phyloP scores from a whole-genome alignment of 2,113 vertebrate species.

The Rhombomys opimus region DNA sequence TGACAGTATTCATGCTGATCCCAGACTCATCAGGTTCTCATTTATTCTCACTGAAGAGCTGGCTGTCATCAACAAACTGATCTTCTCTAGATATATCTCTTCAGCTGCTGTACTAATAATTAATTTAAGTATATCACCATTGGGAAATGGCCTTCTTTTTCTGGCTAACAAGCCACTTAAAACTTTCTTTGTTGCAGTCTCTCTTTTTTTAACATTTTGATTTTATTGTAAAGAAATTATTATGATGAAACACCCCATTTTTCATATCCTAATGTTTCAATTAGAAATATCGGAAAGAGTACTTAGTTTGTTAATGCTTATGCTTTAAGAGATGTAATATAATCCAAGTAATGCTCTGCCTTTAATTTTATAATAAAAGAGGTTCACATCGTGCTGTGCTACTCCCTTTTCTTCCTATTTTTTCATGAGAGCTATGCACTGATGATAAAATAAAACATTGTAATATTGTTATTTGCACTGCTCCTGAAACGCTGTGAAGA shows the following conservation, averaged over 20 bases:
- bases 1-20: background rate
- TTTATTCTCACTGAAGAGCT: background rate
- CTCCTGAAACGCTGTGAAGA: background rate
- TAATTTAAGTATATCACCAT: background rate
- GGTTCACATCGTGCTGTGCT: background rate
- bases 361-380: background rate
- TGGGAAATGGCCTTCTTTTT: background rate
- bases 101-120: background rate
- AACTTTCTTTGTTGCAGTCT: background rate
- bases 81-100: background rate
- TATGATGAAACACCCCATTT: background rate
- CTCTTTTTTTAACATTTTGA: background rate
- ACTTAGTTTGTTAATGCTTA: background rate
- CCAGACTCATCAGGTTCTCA: background rate
- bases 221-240: constrained; percentile 35
- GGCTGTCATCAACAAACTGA: background rate
- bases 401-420: background rate
- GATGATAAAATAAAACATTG: background rate
- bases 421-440: background rate
- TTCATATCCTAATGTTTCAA: background rate
- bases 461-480: background rate
- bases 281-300: background rate
- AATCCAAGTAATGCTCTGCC: background rate
- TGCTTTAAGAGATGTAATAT: background rate
- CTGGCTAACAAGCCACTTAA: background rate